Evolutionary conservation across 2,888 invertebrate species (phyloP), one percentile per base, ranked within the genome.

Genomic region (Tipula lateralis): DNA sequence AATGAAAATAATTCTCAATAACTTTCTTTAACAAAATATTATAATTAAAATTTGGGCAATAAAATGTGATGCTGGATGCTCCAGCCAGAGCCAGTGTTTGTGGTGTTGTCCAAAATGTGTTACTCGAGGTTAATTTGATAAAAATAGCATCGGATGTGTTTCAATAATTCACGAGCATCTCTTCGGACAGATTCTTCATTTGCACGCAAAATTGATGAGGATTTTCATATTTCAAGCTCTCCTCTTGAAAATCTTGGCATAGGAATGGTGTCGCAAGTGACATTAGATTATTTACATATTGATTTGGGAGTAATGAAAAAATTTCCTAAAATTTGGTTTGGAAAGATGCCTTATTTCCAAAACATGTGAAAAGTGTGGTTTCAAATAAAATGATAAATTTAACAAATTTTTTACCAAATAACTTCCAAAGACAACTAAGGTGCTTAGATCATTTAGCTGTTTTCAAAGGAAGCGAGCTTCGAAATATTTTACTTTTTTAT

Each of bases 141-240:
- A 80, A 80, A 80, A 80, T 80, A 80, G 16, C 80, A 80, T 80
- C 16, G 19, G 19, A 80, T 80, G 80, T 80, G 80, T 80, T 80
- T 80, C 80, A 80, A 16, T 3, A 19, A 13, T 80, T 13, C 80
- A 12, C 16, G 3, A 80, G 80, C 19, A 19, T 3, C 19, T 7
- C 19, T 80, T 80, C 80, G 80, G 16, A 80, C 80, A 80, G 80
- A 80, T 13, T 24, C 29, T 19, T 4, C 5, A 80, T 80, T 80
- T 80, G 19, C 80, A 16, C 80, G 19, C 16, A 80, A 24, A 80
- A 80, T 80, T 80, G 80, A 80, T 12, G 7, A n/a, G 19, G 80
- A 80, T 24, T 19, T 19, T 80, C 80, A 80, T 29, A 80, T 29
- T 19, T 12, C 19, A 80, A 19, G 3, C 6, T 80, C 80, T 80